Evolutionary conservation across 1,140 invertebrate species (phyloP), one percentile per base, ranked within the genome.

Genomic region (Camponotus floridanus): DNA sequence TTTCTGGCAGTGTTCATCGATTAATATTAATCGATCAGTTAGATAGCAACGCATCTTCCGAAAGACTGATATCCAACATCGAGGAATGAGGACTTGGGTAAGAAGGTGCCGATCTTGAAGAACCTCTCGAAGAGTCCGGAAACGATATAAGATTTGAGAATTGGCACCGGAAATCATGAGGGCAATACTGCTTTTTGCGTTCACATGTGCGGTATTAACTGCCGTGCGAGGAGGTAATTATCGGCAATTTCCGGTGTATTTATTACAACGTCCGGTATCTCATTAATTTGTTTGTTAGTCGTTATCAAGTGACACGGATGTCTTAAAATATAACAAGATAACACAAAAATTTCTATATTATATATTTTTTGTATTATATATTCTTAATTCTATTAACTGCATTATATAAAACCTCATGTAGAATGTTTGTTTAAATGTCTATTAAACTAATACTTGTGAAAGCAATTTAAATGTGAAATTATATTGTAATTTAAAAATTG

Each of bases 261-360:
- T 74, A 83, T 83, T 83, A 39, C 42, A n/a, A 31, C 68, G 13
- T 83, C 79, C 79, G 79, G 79, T 83, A 39, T 83, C 5, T 74
- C n/a, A 83, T 73, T 83, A 73, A 73, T 73, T 73, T 61, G n/a
- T 7, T 6, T 11, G 26, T 74, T 51, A 61, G 68, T 79, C 9
- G n/a, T 79, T 79, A 61, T 8, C 31, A 13, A 45, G 3, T 13
- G 36, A 33, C 7, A 21, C 13, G 45, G 31, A 18, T 15, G 48
- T 51, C 48, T 51, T 51, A 15, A 15, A 51, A 1, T 18, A 51
- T 15, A 15, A 15, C 13, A 13, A 48, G 15, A 48, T 48, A 48
- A 18, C 15, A 18, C 18, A 51, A 51, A 48, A 48, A 4, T 48
- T 3, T 48, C 45, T 48, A 48, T 48, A 48, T 48, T 48, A 48